Evolutionary conservation across 2,113 vertebrate genomes (phyloP).

Genomic region (Epinephelus lanceolatus): DNA sequence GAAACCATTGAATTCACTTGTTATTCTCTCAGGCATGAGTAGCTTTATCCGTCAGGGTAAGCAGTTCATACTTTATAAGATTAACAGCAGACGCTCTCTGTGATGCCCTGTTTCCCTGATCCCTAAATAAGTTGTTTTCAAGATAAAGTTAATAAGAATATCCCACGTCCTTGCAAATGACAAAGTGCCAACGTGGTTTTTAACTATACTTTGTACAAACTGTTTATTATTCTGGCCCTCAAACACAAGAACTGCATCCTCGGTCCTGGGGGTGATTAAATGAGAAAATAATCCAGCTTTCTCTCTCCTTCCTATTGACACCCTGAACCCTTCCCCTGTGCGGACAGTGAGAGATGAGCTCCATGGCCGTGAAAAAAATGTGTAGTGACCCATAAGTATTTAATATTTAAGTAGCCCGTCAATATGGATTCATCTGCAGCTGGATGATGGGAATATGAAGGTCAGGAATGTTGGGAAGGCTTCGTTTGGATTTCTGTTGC

Average conservation of each 20-base stretch:
- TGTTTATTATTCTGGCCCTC: conserved; percentile 7
- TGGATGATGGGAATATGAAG: conserved; percentile 32
- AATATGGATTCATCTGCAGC: conserved; percentile 51
- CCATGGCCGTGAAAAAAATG: conserved; percentile 17
- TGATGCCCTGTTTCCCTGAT: neutral
- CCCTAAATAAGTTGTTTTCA: neutral
- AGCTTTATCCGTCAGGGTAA: neutral
- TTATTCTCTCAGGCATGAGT: neutral
- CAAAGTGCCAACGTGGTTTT: neutral
- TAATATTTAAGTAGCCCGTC: conserved; percentile 66
- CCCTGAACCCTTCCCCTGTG: conserved; percentile 10
- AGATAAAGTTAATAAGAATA: neutral
- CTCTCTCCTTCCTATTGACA: conserved; percentile 8
- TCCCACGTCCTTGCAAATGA: neutral
- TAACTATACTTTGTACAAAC: neutral
- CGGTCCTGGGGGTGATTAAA: neutral
- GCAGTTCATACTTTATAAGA: neutral
- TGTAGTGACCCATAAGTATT: conserved; percentile 44
- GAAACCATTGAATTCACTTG: neutral
- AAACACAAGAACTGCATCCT: neutral
- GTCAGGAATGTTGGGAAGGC: conserved; percentile 27
- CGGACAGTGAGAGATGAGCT: conserved; percentile 24
- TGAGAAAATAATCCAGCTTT: conserved; percentile 18
- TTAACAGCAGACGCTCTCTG: neutral
- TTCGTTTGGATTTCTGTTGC: conserved; percentile 17